Evolutionary conservation across 92 coral and sea anemone species (phyloP), one percentile per base, ranked within the genome.

Genomic region (Porites divaricata): DNA sequence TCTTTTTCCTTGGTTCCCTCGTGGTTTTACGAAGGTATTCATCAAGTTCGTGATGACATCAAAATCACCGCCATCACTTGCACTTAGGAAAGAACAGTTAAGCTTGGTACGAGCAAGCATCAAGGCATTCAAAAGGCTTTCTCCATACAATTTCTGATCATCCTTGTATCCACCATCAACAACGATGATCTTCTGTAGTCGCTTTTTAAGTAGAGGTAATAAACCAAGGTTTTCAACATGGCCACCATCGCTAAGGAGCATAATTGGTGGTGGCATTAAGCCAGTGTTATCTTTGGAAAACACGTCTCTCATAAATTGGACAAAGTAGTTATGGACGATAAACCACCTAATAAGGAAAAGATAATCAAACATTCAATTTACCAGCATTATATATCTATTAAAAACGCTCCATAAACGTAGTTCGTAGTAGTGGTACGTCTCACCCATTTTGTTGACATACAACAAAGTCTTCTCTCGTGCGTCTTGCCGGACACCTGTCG

Each of bases 221-320:
- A 90, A 59, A 66, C 81, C 94, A 54, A 90, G 89, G 45, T 93
- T 93, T 88, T 93, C 93, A 59, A 87, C 75, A 77, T 93, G 96
- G 58, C 92, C 96, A 58, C 96, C 96, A 74, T 93, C 96, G 64
- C 93, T 89, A 58, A 93, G 93, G 2, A 67, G 84, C 49, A 93
- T 51, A 17, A 93, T 64, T 0, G 93, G 81, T 6, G 96, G 96
- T 3, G 96, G 92, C 51, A 53, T 70, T 45, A 86, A 84, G 0
- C 96, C 96, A 12, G 53, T 48, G 90, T 90, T 90, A 9, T 78
- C 14, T 24, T 59, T 57, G 62, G 24, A 26, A 72, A 81, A 51
- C 56, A 83, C 56, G 62, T 90, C 89, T 1, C 96, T 89, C 11
- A 90, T 63, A 63, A 70, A 80, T 17, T 91, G 83, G 1, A 87